Evolutionary conservation across 2,113 vertebrate species (phyloP).

Genomic region (Etheostoma spectabile): DNA sequence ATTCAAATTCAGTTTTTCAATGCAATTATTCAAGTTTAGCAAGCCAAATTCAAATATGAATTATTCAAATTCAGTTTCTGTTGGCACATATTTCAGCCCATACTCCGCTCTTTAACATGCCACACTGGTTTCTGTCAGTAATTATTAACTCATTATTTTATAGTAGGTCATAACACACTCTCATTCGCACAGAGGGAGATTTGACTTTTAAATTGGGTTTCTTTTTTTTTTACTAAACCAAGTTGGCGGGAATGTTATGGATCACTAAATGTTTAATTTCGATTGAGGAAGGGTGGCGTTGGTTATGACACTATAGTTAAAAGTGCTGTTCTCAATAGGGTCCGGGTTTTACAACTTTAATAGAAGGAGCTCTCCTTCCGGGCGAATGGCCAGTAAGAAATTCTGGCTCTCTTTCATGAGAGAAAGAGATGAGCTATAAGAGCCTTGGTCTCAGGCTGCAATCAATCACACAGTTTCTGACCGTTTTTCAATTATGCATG

Average conservation of each 20-base stretch:
- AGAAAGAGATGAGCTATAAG: constrained; percentile 57
- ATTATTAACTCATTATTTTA: constrained; percentile 52
- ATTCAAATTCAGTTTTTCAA: too few relatives aligned
- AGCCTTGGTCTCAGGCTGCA: constrained; percentile 62
- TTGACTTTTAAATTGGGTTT: constrained; percentile 62
- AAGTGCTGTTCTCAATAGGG: constrained; percentile 62
- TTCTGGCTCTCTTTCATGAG: constrained; percentile 62
- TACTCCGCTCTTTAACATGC: constrained; percentile 1
- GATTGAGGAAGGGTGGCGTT: constrained; percentile 44
- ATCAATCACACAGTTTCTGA: constrained; percentile 75
- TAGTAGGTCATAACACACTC: constrained; percentile 47
- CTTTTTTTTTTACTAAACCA: constrained; percentile 30
- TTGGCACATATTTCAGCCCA: too few relatives aligned
- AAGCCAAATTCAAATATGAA: too few relatives aligned
- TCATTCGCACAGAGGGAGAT: constrained; percentile 55
- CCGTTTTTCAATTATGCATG: constrained; percentile 70
- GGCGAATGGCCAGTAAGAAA: constrained; percentile 69
- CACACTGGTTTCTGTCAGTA: constrained; percentile 29
- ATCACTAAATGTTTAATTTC: constrained; percentile 75
- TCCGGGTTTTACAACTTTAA: constrained; percentile 66
- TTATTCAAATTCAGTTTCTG: too few relatives aligned
- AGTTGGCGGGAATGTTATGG: constrained; percentile 30
- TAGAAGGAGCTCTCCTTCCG: constrained; percentile 64
- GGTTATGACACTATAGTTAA: constrained; percentile 72
- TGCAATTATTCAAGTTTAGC: too few relatives aligned